A percentile compares a stretch with the other conserved stretches of the same genome.
phyloP scores from a whole-genome alignment of 2,797 vertebrate species.

The Triplophysa bombifrons region DNA sequence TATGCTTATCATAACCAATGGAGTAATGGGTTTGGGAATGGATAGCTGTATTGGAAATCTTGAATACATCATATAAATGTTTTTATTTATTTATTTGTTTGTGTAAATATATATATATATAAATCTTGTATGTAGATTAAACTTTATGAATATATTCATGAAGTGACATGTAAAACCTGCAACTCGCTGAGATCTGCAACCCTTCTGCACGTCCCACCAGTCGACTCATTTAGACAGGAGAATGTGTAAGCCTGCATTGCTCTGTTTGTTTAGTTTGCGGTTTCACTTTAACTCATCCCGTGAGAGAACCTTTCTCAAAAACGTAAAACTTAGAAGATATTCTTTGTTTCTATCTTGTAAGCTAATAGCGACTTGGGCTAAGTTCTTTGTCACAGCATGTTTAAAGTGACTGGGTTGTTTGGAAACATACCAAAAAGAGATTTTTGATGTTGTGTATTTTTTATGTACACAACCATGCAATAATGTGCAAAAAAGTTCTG shows the following conservation, averaged over 20 bases:
- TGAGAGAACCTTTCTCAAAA: constrained; percentile 52
- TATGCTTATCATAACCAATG: constrained; percentile 22
- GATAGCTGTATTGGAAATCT: background rate
- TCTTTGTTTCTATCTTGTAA: constrained; percentile 49
- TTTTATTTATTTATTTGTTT: too few relatives aligned
- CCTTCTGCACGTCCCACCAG: constrained; percentile 44
- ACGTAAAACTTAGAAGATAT: constrained; percentile 45
- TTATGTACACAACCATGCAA: background rate
- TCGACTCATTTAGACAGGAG: constrained; percentile 35
- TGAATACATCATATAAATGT: too few relatives aligned
- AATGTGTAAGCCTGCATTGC: constrained; percentile 51
- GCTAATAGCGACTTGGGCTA: constrained; percentile 50
- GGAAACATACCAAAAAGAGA: constrained; percentile 43
- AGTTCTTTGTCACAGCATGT: constrained; percentile 33
- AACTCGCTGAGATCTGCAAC: constrained; percentile 38
- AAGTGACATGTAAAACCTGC: background rate
- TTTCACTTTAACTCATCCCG: constrained; percentile 59
- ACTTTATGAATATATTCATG: background rate
- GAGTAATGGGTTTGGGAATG: background rate
- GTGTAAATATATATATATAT: background rate
- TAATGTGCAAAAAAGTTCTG: too few relatives aligned
- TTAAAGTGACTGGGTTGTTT: constrained; percentile 45
- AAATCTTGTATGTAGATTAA: background rate
- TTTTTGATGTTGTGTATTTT: constrained; percentile 19
- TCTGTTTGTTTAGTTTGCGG: constrained; percentile 57